Evolutionary conservation across 2,888 invertebrate genomes (phyloP), one percentile per base, ranked within the genome.

Genomic region (Pherbina coryleti): DNA sequence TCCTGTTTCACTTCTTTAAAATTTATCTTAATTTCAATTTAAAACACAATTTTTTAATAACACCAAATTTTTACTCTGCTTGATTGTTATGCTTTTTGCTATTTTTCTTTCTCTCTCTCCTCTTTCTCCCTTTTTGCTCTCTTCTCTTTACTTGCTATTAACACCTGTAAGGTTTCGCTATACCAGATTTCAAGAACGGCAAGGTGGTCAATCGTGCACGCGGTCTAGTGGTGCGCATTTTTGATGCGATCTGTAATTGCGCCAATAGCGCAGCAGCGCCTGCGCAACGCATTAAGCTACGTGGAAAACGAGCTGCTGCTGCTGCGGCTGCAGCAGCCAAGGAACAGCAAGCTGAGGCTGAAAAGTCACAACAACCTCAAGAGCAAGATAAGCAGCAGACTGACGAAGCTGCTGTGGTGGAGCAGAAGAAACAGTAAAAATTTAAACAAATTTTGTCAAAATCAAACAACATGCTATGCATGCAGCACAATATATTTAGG

Each of bases 221-320:
- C 55, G 92, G 92, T 55, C 92, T 93, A 84, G 92, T 93, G 14
- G 90, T 92, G 72, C 91, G 92, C 79, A 90, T 93, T 86, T 93
- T 93, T 83, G 92, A 93, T 86, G 92, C 92, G 7, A 91, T 93
- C 67, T 93, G 93, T 89, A 92, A 93, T 89, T 93, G 93, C 84
- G 93, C 93, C 78, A 92, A 92, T 84, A 91, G 92, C 25, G 92
- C 90, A 5, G 89, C 92, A 7, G 89, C 92, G 9, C 92, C 92
- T 60, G 92, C 92, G 3, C 85, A 86, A 55, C 87, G 88, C 17
- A 86, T 87, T 64, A 87, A 88, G 78, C 81, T 89, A 78, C 86
- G 89, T 71, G 86, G 86, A 76, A 88, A 87, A 80, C 83, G 86
- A 51, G 81, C 85, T 25, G 84, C 87, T 17, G 79, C 81, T 4